Conservation (phyloP, 2,888 invertebrate species). For the Lacanobia oleracea region DNA sequence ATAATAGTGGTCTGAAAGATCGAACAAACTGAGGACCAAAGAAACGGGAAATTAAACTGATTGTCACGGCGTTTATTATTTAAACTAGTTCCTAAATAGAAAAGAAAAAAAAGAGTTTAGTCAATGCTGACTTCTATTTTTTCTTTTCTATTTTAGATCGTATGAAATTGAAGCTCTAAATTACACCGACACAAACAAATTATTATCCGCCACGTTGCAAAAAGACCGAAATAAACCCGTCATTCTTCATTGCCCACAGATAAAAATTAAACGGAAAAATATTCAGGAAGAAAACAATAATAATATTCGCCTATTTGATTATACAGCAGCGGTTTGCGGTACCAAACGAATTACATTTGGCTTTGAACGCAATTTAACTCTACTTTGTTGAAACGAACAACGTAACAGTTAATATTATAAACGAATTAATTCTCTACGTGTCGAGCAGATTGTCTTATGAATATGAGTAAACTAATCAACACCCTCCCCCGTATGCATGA, state of each 20-base stretch:
- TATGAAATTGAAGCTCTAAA: background rate
- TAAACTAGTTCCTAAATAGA: no score
- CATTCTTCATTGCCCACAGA: background rate
- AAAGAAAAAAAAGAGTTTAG: no score
- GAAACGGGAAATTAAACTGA: no score
- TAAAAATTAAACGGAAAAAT: background rate
- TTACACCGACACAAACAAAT: slow-evolving; percentile 19
- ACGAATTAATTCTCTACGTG: slow-evolving; percentile 13
- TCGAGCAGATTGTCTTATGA: slow-evolving; percentile 37
- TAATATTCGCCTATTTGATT: slow-evolving; percentile 19
- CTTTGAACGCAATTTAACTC: slow-evolving; percentile 43
- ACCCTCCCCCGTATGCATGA: slow-evolving; percentile 1
- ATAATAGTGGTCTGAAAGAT: background rate
- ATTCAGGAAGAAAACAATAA: slow-evolving; percentile 9
- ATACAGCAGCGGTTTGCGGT: slow-evolving; percentile 38
- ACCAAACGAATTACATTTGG: slow-evolving; percentile 32
- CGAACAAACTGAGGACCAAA: background rate
- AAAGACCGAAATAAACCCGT: background rate
- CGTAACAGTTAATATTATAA: slow-evolving; percentile 10
- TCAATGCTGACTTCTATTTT: no score
- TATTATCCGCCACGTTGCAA: background rate
- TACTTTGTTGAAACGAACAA: slow-evolving; percentile 3
- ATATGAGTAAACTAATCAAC: slow-evolving; percentile 41
- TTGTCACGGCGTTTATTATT: no score
- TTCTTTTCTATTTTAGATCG: no score